Evolutionary conservation across 2,113 vertebrate species (phyloP).

Genomic region (Oreamnos americanus): DNA sequence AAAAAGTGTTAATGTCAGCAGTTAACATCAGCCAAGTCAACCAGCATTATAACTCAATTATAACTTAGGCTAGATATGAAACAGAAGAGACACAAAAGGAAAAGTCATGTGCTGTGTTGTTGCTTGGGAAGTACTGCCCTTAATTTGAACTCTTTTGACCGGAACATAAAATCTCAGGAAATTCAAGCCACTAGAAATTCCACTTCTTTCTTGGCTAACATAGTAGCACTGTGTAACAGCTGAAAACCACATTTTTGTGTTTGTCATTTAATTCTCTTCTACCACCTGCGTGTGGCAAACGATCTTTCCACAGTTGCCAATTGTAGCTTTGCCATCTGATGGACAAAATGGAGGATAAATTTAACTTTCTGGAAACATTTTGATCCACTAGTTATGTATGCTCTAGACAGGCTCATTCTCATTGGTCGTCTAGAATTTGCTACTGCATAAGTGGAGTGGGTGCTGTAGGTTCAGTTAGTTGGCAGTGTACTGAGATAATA

Average conservation of each 20-base stretch:
- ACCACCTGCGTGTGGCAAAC: conserved; percentile 54
- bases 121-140: background rate
- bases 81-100: background rate
- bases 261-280: conserved; percentile 53
- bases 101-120: background rate
- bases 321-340: conserved; percentile 8
- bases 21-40: background rate
- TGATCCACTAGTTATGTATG: background rate
- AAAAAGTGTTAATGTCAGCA: background rate
- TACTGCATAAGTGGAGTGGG: background rate
- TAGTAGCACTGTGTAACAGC: background rate
- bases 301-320: conserved; percentile 21
- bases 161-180: conserved; percentile 27
- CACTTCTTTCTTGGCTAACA: background rate
- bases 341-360: background rate
- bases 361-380: conserved; percentile 16
- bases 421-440: background rate
- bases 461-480: background rate
- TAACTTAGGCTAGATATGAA: background rate
- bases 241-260: conserved; percentile 36
- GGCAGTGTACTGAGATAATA: background rate
- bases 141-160: conserved; percentile 2
- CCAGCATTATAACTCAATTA: background rate
- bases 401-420: background rate
- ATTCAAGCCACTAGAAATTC: conserved; percentile 35